Evolutionary conservation across 37 sponge, comb jelly and placozoan genomes (phyloP).

Genomic region (Crambe crambe): DNA sequence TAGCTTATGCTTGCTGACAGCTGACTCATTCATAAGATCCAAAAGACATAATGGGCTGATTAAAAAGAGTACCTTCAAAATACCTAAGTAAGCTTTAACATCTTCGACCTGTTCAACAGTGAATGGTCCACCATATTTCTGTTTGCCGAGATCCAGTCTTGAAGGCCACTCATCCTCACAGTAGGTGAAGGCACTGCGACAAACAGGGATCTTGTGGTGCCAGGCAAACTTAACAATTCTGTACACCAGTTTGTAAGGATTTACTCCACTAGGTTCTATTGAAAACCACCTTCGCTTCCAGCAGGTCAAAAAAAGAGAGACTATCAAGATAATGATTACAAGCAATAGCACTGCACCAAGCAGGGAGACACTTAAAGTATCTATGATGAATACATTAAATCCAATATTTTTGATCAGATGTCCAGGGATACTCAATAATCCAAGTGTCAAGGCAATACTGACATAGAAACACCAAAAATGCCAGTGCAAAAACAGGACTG

Average conservation of each 20-base stretch:
- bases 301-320: not conserved
- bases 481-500: not conserved
- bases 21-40: not conserved
- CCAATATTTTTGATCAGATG: not conserved
- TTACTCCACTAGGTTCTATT: not conserved
- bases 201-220: not conserved
- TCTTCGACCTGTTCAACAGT: conserved; percentile 1
- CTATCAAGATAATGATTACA: not conserved
- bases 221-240: not conserved
- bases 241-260: not conserved
- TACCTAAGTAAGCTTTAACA: not conserved
- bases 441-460: not conserved
- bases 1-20: not conserved
- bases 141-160: not conserved
- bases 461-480: not conserved
- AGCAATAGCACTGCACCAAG: not conserved
- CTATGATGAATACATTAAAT: not conserved
- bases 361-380: not conserved
- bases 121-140: conserved; percentile 1
- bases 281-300: not conserved
- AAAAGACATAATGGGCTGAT: not conserved
- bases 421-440: not conserved
- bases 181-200: conserved; percentile 10
- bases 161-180: conserved; percentile 1
- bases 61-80: not conserved